These are phyloP conservation scores for Macquaria australasica DNA, from an alignment of 2,113 vertebrate species.

Conservation along the genomic window DNA sequence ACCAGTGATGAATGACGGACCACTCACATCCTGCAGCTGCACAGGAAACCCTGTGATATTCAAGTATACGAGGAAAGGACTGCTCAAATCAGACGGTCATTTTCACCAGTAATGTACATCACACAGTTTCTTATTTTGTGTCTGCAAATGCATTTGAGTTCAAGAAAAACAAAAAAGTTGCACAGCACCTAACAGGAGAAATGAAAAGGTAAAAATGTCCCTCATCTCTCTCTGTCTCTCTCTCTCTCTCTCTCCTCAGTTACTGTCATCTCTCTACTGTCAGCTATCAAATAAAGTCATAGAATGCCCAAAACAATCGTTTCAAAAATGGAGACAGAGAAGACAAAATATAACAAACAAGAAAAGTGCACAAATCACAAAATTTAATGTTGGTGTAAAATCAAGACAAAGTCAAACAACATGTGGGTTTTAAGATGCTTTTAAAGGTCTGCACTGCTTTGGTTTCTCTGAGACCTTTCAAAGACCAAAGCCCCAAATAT, in stretches of 20 bases:
- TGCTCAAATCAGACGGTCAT: no score
- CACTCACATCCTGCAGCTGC: no score
- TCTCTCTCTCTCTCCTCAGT: no score
- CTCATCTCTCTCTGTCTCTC: no score
- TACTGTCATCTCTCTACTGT: no score
- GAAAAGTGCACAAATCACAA: not conserved
- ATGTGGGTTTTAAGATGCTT: not conserved
- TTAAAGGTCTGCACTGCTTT: not conserved
- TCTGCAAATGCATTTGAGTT: not conserved
- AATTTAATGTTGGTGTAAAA: not conserved
- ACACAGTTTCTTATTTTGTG: no score
- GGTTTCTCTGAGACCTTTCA: not conserved
- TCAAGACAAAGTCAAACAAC: not conserved
- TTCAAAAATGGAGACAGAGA: not conserved
- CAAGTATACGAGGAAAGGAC: no score
- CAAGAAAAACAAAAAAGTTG: not conserved
- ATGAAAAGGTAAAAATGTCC: not conserved
- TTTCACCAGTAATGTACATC: no score
- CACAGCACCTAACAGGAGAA: not conserved
- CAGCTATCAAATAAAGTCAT: no score
- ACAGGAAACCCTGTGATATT: no score
- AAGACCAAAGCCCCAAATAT: not conserved
- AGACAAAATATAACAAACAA: not conserved
- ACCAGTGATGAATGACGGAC: no score
- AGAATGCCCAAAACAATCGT: no score